phyloP scores from a whole-genome alignment of 2,797 vertebrate species.

The Kryptopterus vitreolus region DNA sequence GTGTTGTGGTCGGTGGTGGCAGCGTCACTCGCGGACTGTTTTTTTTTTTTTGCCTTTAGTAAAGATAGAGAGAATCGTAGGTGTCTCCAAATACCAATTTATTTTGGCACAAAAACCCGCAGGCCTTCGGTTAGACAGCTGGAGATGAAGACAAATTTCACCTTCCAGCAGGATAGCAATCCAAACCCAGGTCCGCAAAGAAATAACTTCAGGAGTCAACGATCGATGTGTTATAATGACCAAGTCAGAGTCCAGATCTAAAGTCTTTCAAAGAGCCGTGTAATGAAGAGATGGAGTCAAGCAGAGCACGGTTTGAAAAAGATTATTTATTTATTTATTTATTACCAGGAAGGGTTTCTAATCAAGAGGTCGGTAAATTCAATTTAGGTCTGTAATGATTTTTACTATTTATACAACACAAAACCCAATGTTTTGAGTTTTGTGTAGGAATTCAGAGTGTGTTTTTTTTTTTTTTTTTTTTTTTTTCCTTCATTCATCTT shows the following conservation, averaged over 20 bases:
- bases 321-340: not conserved
- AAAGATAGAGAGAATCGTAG: not conserved
- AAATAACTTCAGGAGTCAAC: not conserved
- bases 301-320: not conserved
- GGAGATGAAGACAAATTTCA: conserved; percentile 24
- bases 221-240: not conserved
- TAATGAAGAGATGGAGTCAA: not conserved
- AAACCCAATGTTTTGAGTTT: too few relatives aligned
- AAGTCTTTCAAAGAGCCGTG: not conserved
- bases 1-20: not conserved
- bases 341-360: not conserved
- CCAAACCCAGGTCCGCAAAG: not conserved
- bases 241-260: not conserved
- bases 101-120: not conserved
- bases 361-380: not conserved
- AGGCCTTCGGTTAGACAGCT: conserved; percentile 7
- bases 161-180: conserved; percentile 14
- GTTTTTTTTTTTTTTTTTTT: too few relatives aligned
- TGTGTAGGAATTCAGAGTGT: too few relatives aligned
- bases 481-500: too few relatives aligned
- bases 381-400: too few relatives aligned
- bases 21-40: not conserved
- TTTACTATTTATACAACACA: too few relatives aligned
- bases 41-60: not conserved
- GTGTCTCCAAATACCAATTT: not conserved